A percentile compares a stretch with the other conserved stretches of the same genome.
Conservation (phyloP, 2,888 invertebrate species). For the Alentia gelatinosa region DNA sequence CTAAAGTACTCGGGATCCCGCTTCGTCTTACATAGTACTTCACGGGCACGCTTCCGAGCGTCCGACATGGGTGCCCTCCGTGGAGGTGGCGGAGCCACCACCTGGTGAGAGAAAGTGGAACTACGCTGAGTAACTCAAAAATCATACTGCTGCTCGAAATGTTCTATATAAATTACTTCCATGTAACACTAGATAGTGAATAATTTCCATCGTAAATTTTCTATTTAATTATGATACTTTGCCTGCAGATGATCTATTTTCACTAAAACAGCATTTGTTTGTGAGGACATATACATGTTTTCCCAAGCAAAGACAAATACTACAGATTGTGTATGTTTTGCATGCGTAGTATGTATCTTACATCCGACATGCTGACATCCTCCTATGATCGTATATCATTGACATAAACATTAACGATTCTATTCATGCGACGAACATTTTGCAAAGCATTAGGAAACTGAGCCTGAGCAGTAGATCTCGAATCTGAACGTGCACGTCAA, state of each 20-base stretch:
- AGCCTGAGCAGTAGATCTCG: constrained; percentile 14
- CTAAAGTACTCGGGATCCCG: constrained; percentile 63
- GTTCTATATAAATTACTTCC: neutral
- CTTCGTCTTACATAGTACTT: constrained; percentile 63
- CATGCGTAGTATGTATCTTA: neutral
- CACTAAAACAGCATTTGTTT: no score
- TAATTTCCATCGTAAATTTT: no score
- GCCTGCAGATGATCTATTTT: no score
- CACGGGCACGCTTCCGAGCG: constrained; percentile 61
- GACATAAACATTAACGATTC: neutral
- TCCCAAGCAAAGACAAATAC: no score
- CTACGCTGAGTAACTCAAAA: neutral
- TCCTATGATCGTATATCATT: neutral
- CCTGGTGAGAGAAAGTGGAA: neutral
- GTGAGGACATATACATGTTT: no score
- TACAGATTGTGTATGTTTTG: neutral
- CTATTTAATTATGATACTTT: no score
- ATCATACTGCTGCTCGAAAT: neutral
- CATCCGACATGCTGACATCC: neutral
- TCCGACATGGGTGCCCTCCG: constrained; percentile 62
- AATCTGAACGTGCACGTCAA: constrained; percentile 9
- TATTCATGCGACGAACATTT: constrained; percentile 45
- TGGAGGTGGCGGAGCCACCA: constrained; percentile 9
- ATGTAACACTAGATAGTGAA: no score
- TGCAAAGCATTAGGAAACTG: constrained; percentile 27